A percentile compares a stretch with the other conserved stretches of the same genome.
These are phyloP conservation scores for Apaloderma vittatum DNA, from an alignment of 2,113 vertebrate genomes.

Conservation along the genomic window DNA sequence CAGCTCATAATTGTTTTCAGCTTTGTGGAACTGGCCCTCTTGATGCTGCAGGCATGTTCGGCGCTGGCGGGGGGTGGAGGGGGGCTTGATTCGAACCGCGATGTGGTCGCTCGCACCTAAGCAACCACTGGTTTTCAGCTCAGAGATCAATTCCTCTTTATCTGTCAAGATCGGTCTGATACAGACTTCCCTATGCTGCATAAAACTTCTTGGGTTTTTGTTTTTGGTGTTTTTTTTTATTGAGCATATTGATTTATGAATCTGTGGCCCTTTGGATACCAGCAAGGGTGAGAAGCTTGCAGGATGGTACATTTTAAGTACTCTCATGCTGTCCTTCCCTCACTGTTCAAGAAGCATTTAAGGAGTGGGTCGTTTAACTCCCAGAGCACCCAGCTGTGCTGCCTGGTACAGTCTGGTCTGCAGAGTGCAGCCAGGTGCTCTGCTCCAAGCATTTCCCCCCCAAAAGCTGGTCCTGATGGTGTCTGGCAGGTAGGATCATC, in stretches of 20 bases:
- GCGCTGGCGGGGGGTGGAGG: too few relatives aligned
- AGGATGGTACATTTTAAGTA: not conserved
- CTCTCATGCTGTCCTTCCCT: not conserved
- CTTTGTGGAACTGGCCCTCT: not conserved
- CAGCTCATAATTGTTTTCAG: constrained; percentile 47
- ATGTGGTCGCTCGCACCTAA: not conserved
- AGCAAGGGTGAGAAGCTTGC: not conserved
- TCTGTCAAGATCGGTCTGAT: not conserved
- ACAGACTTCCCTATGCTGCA: not conserved
- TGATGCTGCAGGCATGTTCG: not conserved
- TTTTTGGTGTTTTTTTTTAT: not conserved
- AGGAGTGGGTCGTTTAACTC: not conserved
- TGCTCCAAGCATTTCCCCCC: not conserved
- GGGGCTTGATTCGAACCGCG: not conserved
- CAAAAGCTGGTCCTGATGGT: not conserved
- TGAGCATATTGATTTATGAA: not conserved
- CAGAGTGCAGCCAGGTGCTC: not conserved
- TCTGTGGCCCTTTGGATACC: accelerated
- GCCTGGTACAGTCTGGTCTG: not conserved
- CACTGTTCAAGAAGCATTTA: accelerated
- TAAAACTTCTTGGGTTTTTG: not conserved
- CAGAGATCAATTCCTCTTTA: not conserved
- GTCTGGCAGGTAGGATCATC: not conserved
- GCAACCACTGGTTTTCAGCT: not conserved
- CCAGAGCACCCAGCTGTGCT: accelerated